Base-by-base conservation (phyloP, 2,797 vertebrate species). In the Channa striata region DNA sequence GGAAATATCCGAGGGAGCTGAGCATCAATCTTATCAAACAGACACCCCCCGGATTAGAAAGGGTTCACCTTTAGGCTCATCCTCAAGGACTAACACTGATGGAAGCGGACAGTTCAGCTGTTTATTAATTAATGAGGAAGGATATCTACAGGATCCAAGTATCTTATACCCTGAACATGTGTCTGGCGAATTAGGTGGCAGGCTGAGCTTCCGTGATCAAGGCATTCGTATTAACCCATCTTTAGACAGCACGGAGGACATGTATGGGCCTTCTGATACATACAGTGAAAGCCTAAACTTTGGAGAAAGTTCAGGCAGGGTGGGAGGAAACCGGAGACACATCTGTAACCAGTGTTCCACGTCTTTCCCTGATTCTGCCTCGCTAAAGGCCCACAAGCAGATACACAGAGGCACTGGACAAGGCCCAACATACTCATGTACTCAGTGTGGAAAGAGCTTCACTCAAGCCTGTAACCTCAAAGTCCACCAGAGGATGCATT, bases 51-150 rank as follows among this genome's bases (percentile, higher is more conserved):
- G 76, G 44, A 89, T 59, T 48, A 88, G 83, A 71, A 79, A 71
- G 37, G 69, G 56, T 59, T 70, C 77, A 20, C 17, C 68, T 10
- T 37, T 74, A 9, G 75, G 64, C n/a, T 88, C 90, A 8, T 74
- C 91, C 16, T 78, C 85, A 53, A 87, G 74, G 52, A 80, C 82
- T 43, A 82, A 83, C 20, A 23, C 72, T 2, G 81, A 86, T 43
- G 87, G 84, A 10, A 61, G 77, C 20, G 83, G 89, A 48, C 86
- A 89, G 44, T 85, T 94, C 34, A 91, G 87, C 87, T 94, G 94
- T 74, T 85, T 95, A 48, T 76, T 95, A 68, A 95, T 95, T 58
- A 94, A 95, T 30, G 93, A 95, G 78, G 92, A 95, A 19, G 94
- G 94, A 2, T 94, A 92, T 74, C 81, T 94, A 39, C 93, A 95